Evolutionary conservation across 2,797 vertebrate genomes (phyloP).

Genomic region (Acanthornis magna): DNA sequence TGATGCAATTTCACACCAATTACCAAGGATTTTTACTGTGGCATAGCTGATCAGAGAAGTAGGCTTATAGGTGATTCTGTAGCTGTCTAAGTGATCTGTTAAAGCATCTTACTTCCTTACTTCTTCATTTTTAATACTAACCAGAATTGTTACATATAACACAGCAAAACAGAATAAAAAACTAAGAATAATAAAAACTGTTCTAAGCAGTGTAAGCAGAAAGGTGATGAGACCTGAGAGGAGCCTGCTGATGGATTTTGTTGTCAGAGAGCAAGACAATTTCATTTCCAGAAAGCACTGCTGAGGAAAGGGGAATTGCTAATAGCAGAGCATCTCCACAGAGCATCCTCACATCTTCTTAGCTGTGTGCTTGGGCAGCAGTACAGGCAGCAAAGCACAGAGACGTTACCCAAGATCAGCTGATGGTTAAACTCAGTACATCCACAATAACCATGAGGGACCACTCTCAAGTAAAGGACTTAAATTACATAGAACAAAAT

Average conservation of each 20-base stretch:
- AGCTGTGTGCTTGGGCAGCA: neutral
- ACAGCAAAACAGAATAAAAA: neutral
- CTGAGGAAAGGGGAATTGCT: neutral
- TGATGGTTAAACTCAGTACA: neutral
- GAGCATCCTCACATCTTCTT: neutral
- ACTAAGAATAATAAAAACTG: neutral
- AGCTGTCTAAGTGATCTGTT: neutral
- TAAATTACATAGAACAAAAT: neutral
- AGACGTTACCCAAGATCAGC: neutral
- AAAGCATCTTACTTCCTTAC: neutral
- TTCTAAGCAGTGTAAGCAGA: neutral
- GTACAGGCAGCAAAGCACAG: rapidly evolving
- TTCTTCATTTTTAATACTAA: neutral
- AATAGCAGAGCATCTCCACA: neutral
- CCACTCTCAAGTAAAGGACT: neutral
- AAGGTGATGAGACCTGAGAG: neutral
- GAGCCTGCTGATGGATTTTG: neutral
- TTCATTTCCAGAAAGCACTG: neutral
- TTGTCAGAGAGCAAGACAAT: neutral
- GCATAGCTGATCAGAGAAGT: neutral
- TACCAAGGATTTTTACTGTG: neutral
- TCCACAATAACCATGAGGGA: neutral
- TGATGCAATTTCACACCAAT: neutral
- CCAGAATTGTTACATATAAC: neutral
- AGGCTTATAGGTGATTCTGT: neutral